Base-by-base conservation (phyloP, 2,888 invertebrate genomes). In the Yponomeuta plumbellus region DNA sequence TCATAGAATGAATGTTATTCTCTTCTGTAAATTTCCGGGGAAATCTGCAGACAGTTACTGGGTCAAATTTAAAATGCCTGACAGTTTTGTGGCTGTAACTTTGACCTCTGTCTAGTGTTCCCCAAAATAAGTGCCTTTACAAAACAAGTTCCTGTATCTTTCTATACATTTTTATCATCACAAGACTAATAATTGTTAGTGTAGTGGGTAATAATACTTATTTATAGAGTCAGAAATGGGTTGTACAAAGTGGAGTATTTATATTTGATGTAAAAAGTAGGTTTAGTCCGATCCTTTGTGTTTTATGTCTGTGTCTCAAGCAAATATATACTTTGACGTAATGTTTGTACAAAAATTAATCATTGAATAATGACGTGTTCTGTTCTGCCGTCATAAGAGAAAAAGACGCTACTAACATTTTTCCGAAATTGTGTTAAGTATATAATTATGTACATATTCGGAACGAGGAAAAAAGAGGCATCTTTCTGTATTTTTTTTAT, bases 61-160 rank as follows among this genome's bases (percentile, higher is more conserved):
- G 1, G 34, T 26, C 2, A 1, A 26, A 26, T 4, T 26, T 2
- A 26, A 4, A 26, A 26, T 26, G 1, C 26, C 26, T 26, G 26
- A 26, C 26, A 2, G 26, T 26, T 26, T 26, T 26, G 26, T 26
- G 26, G 26, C 26, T 26, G 26, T 26, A 2, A 26, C 2, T 26
- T 26, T 26, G 2, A 4, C 34, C 6, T 5, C 17, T 52, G 13
- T 5, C 17, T 52, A 17, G 44, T 52, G 4, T 17, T 52, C 44
- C 17, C 44, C 44, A 17, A 52, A 17, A 52, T 62, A 13, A 69
- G 71, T 72, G 71, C 70, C 67, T 39, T 63, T 40, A 59, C 8
- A 40, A 22, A 34, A 6, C n/a, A 21, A 63, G 63, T 63, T 40
- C 63, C 63, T 63, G 40, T 63, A 20, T 63, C 22, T 63, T 63